Conservation (phyloP, 2,888 invertebrate species). For the Osmoderma eremita region DNA sequence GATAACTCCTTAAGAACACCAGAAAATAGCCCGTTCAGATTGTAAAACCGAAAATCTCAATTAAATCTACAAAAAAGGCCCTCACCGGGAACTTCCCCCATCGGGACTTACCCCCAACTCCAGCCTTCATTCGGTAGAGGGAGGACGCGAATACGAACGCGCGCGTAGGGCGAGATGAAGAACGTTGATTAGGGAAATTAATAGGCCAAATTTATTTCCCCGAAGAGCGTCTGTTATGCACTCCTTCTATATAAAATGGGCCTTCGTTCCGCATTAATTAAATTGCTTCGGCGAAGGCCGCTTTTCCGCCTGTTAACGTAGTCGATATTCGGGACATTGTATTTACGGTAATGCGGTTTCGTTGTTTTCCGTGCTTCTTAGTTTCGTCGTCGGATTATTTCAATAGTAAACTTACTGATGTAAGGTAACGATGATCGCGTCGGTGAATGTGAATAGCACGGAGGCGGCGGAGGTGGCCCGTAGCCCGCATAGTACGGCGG, state of each 20-base stretch:
- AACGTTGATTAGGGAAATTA: constrained; percentile 34
- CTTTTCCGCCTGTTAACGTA: too few relatives aligned
- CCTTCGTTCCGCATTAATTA: too few relatives aligned
- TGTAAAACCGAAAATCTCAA: constrained; percentile 6
- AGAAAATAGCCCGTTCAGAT: not conserved
- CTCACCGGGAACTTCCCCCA: too few relatives aligned
- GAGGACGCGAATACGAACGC: too few relatives aligned
- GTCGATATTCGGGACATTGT: too few relatives aligned
- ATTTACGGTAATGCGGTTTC: too few relatives aligned
- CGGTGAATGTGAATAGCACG: constrained; percentile 70
- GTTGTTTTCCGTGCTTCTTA: too few relatives aligned
- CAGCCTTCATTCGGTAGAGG: too few relatives aligned
- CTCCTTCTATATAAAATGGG: too few relatives aligned
- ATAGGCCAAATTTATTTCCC: constrained; percentile 24
- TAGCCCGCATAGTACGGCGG: constrained; percentile 67
- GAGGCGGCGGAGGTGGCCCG: constrained; percentile 55
- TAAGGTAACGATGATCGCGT: constrained; percentile 70
- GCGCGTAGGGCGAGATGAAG: constrained; percentile 12
- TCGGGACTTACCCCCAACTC: too few relatives aligned
- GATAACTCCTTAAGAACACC: not conserved
- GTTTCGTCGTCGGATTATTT: too few relatives aligned
- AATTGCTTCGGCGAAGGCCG: too few relatives aligned
- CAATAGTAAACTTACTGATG: constrained; percentile 70
- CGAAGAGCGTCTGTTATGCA: constrained; percentile 15
- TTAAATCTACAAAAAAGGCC: constrained; percentile 3